Evolutionary conservation across 2,113 vertebrate genomes (phyloP).

Genomic region (Thinocorus orbignyianus): DNA sequence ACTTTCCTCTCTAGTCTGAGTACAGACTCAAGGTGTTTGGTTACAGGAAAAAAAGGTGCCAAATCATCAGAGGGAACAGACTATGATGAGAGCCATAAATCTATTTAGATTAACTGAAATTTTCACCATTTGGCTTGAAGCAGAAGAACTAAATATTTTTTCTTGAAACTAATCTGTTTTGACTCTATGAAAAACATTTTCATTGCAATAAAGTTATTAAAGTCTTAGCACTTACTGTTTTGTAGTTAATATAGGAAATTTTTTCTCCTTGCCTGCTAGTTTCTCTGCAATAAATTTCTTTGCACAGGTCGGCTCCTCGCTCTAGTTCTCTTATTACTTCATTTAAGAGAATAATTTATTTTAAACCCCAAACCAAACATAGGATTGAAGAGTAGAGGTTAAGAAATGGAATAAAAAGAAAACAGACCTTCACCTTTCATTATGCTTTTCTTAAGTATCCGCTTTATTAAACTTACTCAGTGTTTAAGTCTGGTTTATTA

Average conservation of each 20-base stretch:
- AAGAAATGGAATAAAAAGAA: constrained; percentile 63
- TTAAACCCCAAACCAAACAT: constrained; percentile 56
- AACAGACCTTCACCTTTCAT: constrained; percentile 63
- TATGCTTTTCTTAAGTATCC: constrained; percentile 30
- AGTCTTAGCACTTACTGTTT: constrained; percentile 68
- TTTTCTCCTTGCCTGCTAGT: not conserved
- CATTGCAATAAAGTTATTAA: constrained; percentile 66
- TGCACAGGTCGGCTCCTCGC: constrained; percentile 3
- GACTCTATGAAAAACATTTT: constrained; percentile 65
- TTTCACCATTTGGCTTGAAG: constrained; percentile 44
- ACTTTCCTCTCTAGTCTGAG: not conserved
- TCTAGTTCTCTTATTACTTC: constrained; percentile 59
- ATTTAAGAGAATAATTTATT: constrained; percentile 62
- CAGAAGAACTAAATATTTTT: constrained; percentile 57
- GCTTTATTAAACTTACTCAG: constrained; percentile 43
- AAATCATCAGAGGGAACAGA: constrained; percentile 23
- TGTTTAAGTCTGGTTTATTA: constrained; percentile 63
- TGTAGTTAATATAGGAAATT: constrained; percentile 45
- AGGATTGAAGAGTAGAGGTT: constrained; percentile 38
- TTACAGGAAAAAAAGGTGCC: constrained; percentile 12
- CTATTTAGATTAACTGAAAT: constrained; percentile 53
- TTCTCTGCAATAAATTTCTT: constrained; percentile 50
- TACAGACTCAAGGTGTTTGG: not conserved
- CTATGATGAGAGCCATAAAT: constrained; percentile 44
- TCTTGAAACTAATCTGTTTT: constrained; percentile 60